These are phyloP conservation scores for Iguana delicatissima DNA, from an alignment of 2,797 vertebrate genomes.

Conservation along the genomic window DNA sequence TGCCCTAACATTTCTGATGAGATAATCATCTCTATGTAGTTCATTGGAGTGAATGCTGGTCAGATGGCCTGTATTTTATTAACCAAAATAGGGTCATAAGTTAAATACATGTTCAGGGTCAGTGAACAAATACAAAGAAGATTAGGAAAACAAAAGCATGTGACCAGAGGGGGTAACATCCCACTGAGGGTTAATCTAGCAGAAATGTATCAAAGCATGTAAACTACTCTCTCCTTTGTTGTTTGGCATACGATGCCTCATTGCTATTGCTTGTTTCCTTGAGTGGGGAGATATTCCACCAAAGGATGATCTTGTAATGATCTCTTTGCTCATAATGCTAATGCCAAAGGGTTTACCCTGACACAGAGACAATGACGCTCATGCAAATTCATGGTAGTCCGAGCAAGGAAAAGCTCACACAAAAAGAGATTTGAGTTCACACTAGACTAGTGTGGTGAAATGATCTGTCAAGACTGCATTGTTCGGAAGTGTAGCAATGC, in stretches of 20 bases:
- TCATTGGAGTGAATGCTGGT: conserved; percentile 79
- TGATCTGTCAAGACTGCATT: background rate
- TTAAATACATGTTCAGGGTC: conserved; percentile 86
- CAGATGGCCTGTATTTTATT: conserved; percentile 78
- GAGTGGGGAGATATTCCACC: conserved; percentile 55
- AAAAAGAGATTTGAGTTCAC: background rate
- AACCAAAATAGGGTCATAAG: conserved; percentile 85
- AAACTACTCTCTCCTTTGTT: conserved; percentile 71
- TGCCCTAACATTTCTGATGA: conserved; percentile 63
- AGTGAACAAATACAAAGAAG: conserved; percentile 82
- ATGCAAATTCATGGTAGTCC: background rate
- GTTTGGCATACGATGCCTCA: conserved; percentile 60
- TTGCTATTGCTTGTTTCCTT: conserved; percentile 65
- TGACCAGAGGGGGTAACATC: conserved; percentile 73
- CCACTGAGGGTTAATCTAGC: conserved; percentile 75
- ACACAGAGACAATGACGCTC: background rate
- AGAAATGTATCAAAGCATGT: conserved; percentile 72
- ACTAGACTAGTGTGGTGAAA: background rate
- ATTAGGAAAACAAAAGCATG: conserved; percentile 83
- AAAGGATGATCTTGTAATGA: conserved; percentile 42
- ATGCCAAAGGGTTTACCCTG: conserved; percentile 14
- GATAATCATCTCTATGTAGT: conserved; percentile 74
- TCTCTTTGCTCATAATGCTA: conserved; percentile 16
- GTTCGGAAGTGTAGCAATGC: too few species aligned
- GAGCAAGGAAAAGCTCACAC: conserved; percentile 10